A percentile compares a stretch with the other conserved stretches of the same genome.
These are phyloP conservation scores for Scartelaos histophorus DNA, from an alignment of 2,113 vertebrate species.

Conservation along the genomic window DNA sequence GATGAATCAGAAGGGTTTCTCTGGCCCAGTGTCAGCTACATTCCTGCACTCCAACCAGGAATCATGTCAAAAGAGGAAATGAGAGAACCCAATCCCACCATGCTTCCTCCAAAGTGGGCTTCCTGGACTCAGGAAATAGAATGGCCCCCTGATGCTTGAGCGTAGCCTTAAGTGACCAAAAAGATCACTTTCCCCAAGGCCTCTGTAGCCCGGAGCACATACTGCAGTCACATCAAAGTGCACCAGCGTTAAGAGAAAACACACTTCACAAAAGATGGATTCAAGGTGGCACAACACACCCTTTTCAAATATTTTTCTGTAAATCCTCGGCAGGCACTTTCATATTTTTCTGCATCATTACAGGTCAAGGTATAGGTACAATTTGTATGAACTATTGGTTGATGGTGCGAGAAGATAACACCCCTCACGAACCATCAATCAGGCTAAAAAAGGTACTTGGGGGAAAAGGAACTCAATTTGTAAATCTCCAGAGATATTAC, in stretches of 20 bases:
- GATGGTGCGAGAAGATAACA: slow-evolving; percentile 60
- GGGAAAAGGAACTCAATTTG: too few relatives aligned
- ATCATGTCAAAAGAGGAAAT: slow-evolving; percentile 67
- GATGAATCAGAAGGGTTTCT: slow-evolving; percentile 43
- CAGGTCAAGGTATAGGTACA: slow-evolving; percentile 53
- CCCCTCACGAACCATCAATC: slow-evolving; percentile 44
- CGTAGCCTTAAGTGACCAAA: slow-evolving; percentile 49
- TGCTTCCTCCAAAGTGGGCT: slow-evolving; percentile 58
- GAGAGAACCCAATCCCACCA: slow-evolving; percentile 67
- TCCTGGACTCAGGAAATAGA: slow-evolving; percentile 72
- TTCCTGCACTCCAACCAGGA: slow-evolving; percentile 69
- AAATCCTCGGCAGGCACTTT: slow-evolving; percentile 22
- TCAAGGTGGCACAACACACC: not conserved
- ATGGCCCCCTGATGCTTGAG: slow-evolving; percentile 50
- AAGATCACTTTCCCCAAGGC: slow-evolving; percentile 39
- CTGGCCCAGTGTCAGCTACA: slow-evolving; percentile 32
- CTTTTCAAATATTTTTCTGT: slow-evolving; percentile 10
- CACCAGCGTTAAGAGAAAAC: slow-evolving; percentile 54
- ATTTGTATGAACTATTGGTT: slow-evolving; percentile 60
- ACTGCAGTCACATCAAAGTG: slow-evolving; percentile 56
- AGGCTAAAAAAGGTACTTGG: slow-evolving; percentile 13
- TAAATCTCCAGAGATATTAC: too few relatives aligned
- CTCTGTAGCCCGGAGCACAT: slow-evolving; percentile 28
- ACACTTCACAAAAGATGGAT: slow-evolving; percentile 32
- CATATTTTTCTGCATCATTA: slow-evolving; percentile 51